Conservation (phyloP, 2,797 vertebrate species). For the Onychomys arenicola region DNA sequence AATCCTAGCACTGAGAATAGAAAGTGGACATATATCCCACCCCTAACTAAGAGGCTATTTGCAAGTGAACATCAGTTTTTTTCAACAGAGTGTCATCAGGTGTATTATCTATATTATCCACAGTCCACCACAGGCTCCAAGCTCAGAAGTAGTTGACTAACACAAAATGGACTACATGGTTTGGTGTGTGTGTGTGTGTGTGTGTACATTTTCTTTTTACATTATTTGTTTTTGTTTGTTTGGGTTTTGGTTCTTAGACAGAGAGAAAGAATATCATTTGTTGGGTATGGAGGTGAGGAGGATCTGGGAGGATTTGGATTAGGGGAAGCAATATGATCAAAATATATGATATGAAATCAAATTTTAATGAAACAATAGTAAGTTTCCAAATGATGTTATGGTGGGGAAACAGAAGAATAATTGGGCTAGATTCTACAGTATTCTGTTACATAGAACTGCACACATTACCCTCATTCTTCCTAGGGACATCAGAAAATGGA, state of each 20-base stretch:
- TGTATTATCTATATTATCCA: too few relatives aligned
- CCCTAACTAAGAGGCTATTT: neutral
- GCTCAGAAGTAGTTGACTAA: neutral
- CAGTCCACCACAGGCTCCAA: neutral
- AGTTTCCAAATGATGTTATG: conserved; percentile 13
- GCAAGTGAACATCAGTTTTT: neutral
- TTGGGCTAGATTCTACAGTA: neutral
- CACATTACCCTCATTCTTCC: neutral
- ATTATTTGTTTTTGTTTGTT: neutral
- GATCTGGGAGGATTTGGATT: too few relatives aligned
- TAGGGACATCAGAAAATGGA: neutral
- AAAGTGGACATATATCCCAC: neutral
- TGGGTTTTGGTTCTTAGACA: neutral
- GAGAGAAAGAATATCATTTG: too few relatives aligned
- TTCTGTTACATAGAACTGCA: neutral
- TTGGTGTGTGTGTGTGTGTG: too few relatives aligned
- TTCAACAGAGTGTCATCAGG: neutral
- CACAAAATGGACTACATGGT: neutral
- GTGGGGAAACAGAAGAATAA: neutral
- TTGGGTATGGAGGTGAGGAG: neutral
- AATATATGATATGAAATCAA: neutral
- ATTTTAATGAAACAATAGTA: neutral
- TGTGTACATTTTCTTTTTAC: neutral
- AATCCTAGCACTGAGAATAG: neutral
- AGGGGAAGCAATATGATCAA: neutral